phyloP scores from a whole-genome alignment of 1,140 invertebrate species.

The Drosophila quadrilineata region DNA sequence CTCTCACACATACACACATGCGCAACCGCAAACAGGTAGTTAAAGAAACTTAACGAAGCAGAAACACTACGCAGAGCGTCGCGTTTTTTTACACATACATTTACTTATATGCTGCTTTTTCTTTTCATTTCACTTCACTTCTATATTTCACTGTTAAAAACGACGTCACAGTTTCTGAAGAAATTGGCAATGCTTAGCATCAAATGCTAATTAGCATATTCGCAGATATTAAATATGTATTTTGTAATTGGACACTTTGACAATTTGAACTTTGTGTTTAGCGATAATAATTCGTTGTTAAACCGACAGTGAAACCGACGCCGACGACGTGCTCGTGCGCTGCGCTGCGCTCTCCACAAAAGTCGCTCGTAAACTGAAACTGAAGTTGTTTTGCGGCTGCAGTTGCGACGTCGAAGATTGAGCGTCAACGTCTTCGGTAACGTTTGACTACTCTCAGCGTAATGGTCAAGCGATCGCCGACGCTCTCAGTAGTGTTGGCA shows the following conservation, averaged over 20 bases:
- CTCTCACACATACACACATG: conserved; percentile 17
- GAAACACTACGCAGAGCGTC: conserved; percentile 51
- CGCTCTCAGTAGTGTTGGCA: conserved; percentile 20
- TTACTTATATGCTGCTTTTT: conserved; percentile 21
- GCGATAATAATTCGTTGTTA: conserved; percentile 39
- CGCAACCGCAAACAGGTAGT: conserved; percentile 65
- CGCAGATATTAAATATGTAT: not conserved
- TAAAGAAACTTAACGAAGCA: conserved; percentile 59
- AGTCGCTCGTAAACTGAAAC: conserved; percentile 58
- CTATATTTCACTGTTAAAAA: not conserved
- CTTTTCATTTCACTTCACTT: conserved; percentile 3
- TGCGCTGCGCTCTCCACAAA: conserved; percentile 43
- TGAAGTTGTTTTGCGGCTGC: conserved; percentile 50
- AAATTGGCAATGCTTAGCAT: not conserved
- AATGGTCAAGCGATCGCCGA: conserved; percentile 53
- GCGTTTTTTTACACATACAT: conserved; percentile 52
- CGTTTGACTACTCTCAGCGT: conserved; percentile 26
- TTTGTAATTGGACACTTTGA: conserved; percentile 6
- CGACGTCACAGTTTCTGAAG: conserved; percentile 11
- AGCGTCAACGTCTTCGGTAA: conserved; percentile 26
- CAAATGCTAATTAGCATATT: not conserved
- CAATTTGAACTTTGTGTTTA: conserved; percentile 10
- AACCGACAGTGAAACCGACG: not conserved
- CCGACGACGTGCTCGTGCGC: conserved; percentile 28
- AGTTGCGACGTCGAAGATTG: conserved; percentile 14